Conservation (phyloP, 2,113 vertebrate genomes). For the Festucalex cinctus region DNA sequence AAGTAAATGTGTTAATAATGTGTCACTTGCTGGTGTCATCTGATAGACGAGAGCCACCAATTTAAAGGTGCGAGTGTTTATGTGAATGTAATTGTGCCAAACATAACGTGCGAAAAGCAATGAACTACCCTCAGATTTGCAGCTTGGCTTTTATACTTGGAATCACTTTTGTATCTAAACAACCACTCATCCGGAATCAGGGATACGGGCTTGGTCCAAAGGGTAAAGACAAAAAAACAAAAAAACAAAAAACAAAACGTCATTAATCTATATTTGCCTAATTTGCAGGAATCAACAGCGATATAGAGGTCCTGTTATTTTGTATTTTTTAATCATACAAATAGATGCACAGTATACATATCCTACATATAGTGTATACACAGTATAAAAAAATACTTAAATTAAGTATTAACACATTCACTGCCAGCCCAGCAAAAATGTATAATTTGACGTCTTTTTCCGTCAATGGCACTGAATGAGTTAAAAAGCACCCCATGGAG, state of each 20-base stretch:
- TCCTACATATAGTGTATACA: too few relatives aligned
- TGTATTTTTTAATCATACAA: too few relatives aligned
- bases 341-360: too few relatives aligned
- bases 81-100: constrained; percentile 2
- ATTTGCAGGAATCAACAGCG: too few relatives aligned
- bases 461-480: too few relatives aligned
- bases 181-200: constrained; percentile 10
- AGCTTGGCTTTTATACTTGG: constrained; percentile 28
- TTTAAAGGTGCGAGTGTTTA: constrained; percentile 23
- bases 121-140: not conserved
- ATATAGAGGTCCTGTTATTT: too few relatives aligned
- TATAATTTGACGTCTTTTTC: too few relatives aligned
- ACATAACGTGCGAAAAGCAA: constrained; percentile 23
- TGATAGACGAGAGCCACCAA: constrained; percentile 18
- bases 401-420: too few relatives aligned
- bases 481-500: not conserved
- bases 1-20: constrained; percentile 34
- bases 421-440: too few relatives aligned
- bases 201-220: not conserved
- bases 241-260: too few relatives aligned
- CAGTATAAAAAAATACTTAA: too few relatives aligned
- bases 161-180: constrained; percentile 16
- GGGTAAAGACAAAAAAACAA: too few relatives aligned
- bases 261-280: not conserved
- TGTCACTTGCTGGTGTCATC: constrained; percentile 26